Evolutionary conservation across 1,140 invertebrate genomes (phyloP).

Genomic region (Microplitis mediator): DNA sequence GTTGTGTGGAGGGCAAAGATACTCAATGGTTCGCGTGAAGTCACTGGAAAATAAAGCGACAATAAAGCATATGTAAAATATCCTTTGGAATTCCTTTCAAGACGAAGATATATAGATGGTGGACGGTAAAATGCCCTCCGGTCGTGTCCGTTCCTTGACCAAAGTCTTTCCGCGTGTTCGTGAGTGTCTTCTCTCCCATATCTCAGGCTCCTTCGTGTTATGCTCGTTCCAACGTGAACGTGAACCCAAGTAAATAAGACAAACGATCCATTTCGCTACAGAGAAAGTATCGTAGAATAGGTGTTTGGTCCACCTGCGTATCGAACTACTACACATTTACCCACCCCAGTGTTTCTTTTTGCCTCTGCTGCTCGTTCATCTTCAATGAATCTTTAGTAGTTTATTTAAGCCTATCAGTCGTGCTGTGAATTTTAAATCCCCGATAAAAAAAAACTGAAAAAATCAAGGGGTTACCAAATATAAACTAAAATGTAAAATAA

Average conservation of each 20-base stretch:
- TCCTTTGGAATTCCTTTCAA: slow-evolving; percentile 64
- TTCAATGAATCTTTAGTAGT: slow-evolving; percentile 30
- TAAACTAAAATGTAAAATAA: slow-evolving; percentile 18
- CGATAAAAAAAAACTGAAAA: slow-evolving; percentile 27
- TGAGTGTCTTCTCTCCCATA: slow-evolving; percentile 16
- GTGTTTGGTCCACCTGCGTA: slow-evolving; percentile 30
- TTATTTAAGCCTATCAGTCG: slow-evolving; percentile 28
- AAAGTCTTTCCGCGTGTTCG: slow-evolving; percentile 23
- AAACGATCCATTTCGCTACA: slow-evolving; percentile 35
- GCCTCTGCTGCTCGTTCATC: slow-evolving; percentile 29
- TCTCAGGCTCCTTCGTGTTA: slow-evolving; percentile 21
- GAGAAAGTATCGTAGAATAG: slow-evolving; percentile 16
- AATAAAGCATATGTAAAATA: slow-evolving; percentile 65
- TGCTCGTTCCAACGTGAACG: slow-evolving; percentile 7
- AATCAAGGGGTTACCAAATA: background rate
- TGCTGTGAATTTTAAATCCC: slow-evolving; percentile 41
- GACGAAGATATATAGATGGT: slow-evolving; percentile 60
- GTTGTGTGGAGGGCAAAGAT: background rate
- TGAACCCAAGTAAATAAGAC: slow-evolving; percentile 34
- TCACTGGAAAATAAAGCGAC: slow-evolving; percentile 59
- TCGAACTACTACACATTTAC: slow-evolving; percentile 24
- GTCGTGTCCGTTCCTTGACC: slow-evolving; percentile 47
- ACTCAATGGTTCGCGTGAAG: slow-evolving; percentile 15
- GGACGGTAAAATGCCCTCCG: slow-evolving; percentile 50
- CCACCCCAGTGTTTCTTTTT: background rate